These are phyloP conservation scores for Rallus crepitans DNA, from an alignment of 2,797 vertebrate genomes.

Conservation along the genomic window DNA sequence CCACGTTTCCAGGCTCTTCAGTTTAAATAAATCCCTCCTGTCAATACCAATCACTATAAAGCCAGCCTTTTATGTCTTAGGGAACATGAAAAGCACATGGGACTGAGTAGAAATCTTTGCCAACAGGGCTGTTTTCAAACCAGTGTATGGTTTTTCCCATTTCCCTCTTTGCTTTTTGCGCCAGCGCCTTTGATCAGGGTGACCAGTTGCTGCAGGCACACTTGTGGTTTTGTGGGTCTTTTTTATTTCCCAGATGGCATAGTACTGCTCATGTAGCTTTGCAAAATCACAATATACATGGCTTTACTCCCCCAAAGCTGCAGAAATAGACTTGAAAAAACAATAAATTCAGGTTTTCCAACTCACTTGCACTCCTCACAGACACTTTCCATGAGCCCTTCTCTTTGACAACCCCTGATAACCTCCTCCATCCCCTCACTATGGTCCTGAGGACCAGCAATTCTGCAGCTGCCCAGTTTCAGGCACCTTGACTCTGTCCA, in stretches of 20 bases:
- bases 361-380: neutral
- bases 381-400: rapidly evolving
- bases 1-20: rapidly evolving
- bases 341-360: neutral
- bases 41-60: neutral
- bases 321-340: neutral
- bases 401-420: neutral
- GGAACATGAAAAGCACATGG: neutral
- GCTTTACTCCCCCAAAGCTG: neutral
- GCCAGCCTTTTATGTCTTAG: neutral
- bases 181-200: neutral
- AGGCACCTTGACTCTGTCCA: neutral
- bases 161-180: neutral
- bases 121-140: neutral
- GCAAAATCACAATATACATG: neutral
- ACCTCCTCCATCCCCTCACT: neutral
- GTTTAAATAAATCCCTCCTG: neutral
- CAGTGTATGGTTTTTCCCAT: neutral
- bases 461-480: too few species aligned
- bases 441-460: neutral
- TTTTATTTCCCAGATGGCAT: slow-evolving; percentile 14
- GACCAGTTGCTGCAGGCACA: slow-evolving; percentile 3
- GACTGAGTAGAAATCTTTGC: neutral
- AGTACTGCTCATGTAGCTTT: neutral
- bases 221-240: neutral